Percentiles rank a stretch among this genome's conserved stretches.
Evolutionary conservation across 64 coral and sea anemone genomes (phyloP).

Genomic region (Actinia equina): DNA sequence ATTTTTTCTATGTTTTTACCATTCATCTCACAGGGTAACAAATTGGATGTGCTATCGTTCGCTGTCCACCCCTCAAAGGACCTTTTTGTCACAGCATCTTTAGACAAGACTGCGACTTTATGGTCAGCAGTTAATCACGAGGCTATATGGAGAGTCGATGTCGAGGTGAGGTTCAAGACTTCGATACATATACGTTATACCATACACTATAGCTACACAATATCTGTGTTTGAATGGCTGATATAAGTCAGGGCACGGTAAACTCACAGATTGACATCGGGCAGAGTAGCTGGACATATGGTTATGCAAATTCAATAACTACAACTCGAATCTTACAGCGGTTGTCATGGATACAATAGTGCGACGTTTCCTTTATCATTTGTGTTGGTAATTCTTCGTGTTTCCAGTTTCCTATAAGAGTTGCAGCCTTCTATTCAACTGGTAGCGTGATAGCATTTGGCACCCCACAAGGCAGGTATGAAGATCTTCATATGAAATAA

Average conservation of each 20-base stretch:
- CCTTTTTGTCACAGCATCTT: conserved; percentile 68
- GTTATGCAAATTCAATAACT: no score
- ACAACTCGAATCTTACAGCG: no score
- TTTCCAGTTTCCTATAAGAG: conserved; percentile 67
- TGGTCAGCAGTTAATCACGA: conserved; percentile 77
- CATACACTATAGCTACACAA: neutral
- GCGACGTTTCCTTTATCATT: no score
- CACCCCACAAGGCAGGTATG: conserved; percentile 68
- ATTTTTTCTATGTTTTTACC: neutral
- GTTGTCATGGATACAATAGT: no score
- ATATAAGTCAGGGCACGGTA: no score
- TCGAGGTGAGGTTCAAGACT: conserved; percentile 50
- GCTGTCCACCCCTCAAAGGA: conserved; percentile 69
- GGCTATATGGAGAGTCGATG: conserved; percentile 62
- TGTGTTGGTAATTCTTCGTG: neutral
- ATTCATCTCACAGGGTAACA: conserved; percentile 52
- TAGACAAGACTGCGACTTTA: conserved; percentile 64
- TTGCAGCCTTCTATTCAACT: conserved; percentile 62
- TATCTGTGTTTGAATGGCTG: no score
- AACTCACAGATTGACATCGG: no score
- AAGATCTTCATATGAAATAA: no score
- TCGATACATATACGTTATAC: neutral
- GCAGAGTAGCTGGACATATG: no score
- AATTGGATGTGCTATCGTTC: conserved; percentile 59
- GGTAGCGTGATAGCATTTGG: conserved; percentile 65